Conservation (phyloP, 2,797 vertebrate genomes). For the Paramormyrops hopkinsi region DNA sequence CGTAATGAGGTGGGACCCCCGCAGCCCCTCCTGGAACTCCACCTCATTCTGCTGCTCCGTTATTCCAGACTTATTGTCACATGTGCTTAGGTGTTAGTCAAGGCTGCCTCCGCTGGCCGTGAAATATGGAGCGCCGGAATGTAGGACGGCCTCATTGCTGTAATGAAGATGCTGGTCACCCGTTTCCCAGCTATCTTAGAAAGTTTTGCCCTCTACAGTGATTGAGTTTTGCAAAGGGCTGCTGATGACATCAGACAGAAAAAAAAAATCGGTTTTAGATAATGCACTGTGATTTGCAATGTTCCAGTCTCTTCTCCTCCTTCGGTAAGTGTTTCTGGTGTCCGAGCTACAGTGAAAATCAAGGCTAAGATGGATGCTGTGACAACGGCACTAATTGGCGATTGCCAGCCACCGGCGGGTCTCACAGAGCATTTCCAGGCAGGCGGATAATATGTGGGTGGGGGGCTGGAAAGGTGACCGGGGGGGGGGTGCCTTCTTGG, state of each 20-base stretch:
- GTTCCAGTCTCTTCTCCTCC: constrained; percentile 24
- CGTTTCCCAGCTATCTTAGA: constrained; percentile 17
- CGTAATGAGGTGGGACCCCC: background rate
- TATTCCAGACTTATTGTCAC: background rate
- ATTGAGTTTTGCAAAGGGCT: constrained; percentile 49
- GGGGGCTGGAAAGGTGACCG: constrained; percentile 19
- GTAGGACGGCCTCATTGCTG: constrained; percentile 40
- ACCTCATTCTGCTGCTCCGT: background rate
- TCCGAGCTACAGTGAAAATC: constrained; percentile 55
- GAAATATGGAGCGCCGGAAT: constrained; percentile 23
- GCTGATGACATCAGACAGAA: constrained; percentile 51
- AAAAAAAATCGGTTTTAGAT: constrained; percentile 43
- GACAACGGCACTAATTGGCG: constrained; percentile 60
- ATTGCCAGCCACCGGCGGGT: constrained; percentile 46
- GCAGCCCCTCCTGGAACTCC: background rate
- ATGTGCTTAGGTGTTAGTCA: background rate
- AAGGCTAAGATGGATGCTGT: constrained; percentile 57
- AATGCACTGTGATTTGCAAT: constrained; percentile 41
- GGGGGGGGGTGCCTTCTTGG: constrained; percentile 17
- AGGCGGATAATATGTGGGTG: constrained; percentile 31
- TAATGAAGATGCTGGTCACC: constrained; percentile 30
- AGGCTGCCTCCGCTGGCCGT: background rate
- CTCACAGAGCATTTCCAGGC: constrained; percentile 35
- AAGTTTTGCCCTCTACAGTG: constrained; percentile 34
- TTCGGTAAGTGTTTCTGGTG: constrained; percentile 49